phyloP scores from a whole-genome alignment of 1,140 invertebrate species.

The Drosophila azteca region DNA sequence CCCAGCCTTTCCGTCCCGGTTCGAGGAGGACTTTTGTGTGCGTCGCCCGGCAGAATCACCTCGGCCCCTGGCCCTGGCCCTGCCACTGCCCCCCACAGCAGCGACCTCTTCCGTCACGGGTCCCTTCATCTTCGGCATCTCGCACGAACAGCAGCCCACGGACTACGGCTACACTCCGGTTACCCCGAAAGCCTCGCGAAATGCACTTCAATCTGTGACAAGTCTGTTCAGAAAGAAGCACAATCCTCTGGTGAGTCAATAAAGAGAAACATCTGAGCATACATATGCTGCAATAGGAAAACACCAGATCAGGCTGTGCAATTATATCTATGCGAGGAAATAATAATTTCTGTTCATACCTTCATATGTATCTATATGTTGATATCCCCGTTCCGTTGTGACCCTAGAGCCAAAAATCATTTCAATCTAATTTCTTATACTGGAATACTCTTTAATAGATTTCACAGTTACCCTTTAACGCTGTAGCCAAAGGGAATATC shows the following conservation, averaged over 20 bases:
- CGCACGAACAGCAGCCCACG: constrained; percentile 59
- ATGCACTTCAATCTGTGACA: constrained; percentile 3
- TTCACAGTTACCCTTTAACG: no score
- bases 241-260: constrained; percentile 29
- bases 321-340: no score
- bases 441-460: no score
- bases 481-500: no score
- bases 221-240: background rate
- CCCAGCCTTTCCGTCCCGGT: constrained; percentile 55
- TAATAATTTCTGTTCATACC: no score
- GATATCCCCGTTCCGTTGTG: no score
- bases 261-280: no score
- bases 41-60: constrained; percentile 35
- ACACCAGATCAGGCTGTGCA: no score
- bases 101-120: constrained; percentile 13
- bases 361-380: no score
- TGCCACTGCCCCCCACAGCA: background rate
- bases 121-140: constrained; percentile 77
- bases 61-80: background rate
- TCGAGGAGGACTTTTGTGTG: constrained; percentile 76
- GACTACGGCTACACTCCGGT: constrained; percentile 48
- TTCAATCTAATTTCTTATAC: no score
- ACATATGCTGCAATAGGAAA: no score
- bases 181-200: constrained; percentile 8
- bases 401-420: no score